Percentiles rank a stretch among this genome's conserved stretches.
These are phyloP conservation scores for Microtus oregoni DNA, from an alignment of 2,113 vertebrate species.

Conservation along the genomic window DNA sequence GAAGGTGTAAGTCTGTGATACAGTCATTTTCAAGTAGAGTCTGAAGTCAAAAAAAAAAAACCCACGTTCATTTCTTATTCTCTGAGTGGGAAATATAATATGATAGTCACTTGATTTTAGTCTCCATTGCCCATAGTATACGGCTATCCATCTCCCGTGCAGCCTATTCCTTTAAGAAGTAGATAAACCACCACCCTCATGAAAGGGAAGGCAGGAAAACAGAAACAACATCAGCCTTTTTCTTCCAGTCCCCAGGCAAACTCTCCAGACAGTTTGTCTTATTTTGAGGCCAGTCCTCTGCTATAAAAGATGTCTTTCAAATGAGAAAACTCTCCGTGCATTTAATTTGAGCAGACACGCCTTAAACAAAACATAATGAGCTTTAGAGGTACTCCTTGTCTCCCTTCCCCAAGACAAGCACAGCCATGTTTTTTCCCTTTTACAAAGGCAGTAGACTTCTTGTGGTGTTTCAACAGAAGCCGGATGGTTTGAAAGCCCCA, in stretches of 20 bases:
- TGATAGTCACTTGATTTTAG: conserved; percentile 13
- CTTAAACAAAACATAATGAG: not conserved
- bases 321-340: not conserved
- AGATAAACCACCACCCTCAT: not conserved
- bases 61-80: conserved; percentile 3
- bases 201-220: not conserved
- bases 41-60: conserved; percentile 16
- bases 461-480: not conserved
- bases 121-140: not conserved
- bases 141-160: not conserved
- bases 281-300: not conserved
- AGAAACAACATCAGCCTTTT: not conserved
- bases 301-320: conserved; percentile 25
- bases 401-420: not conserved
- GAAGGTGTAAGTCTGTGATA: not conserved
- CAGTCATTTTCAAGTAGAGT: not conserved
- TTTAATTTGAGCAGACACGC: not conserved
- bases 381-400: not conserved
- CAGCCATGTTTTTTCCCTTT: not conserved
- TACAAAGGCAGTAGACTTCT: not conserved
- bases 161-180: not conserved
- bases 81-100: not conserved
- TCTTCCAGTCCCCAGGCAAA: not conserved
- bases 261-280: not conserved
- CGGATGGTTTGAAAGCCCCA: conserved; percentile 6